phyloP scores from a whole-genome alignment of 2,113 vertebrate species.

The Calidris pugnax region DNA sequence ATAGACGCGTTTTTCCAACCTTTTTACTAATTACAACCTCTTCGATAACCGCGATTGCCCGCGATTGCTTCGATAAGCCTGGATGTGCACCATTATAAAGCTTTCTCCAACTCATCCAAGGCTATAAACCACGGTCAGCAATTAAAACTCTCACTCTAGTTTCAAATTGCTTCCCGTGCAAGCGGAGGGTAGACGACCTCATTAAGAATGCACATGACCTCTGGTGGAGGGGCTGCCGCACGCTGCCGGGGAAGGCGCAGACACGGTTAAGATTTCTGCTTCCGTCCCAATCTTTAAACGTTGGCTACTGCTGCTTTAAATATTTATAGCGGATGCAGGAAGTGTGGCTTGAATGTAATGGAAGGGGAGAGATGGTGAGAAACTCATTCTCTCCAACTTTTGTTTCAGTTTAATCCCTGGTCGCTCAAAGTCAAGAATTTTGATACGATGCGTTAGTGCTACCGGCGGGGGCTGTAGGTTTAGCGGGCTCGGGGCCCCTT shows the following conservation, averaged over 20 bases:
- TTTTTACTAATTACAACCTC: not conserved
- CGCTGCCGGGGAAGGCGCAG: not conserved
- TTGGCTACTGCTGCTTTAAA: slow-evolving; percentile 69
- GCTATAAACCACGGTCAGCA: not conserved
- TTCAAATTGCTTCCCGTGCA: not conserved
- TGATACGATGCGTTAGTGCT: not conserved
- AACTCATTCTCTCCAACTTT: slow-evolving; percentile 2
- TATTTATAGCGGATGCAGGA: slow-evolving; percentile 69
- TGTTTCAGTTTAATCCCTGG: slow-evolving; percentile 53
- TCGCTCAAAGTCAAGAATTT: slow-evolving; percentile 47
- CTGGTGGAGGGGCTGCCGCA: slow-evolving; percentile 3
- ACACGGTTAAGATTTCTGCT: slow-evolving; percentile 46
- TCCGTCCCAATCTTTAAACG: slow-evolving; percentile 36
- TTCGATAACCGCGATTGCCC: not conserved
- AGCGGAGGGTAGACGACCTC: not conserved
- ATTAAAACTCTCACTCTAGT: not conserved
- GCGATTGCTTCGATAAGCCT: no score
- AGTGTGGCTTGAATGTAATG: slow-evolving; percentile 57
- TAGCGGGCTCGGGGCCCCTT: slow-evolving; percentile 24
- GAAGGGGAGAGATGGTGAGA: not conserved
- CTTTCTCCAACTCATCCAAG: not conserved
- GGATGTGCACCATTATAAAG: not conserved
- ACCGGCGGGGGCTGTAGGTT: not conserved
- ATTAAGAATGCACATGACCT: slow-evolving; percentile 45
- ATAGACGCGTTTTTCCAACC: not conserved